Conservation (phyloP, 2,797 vertebrate genomes). For the Cyclura pinguis region DNA sequence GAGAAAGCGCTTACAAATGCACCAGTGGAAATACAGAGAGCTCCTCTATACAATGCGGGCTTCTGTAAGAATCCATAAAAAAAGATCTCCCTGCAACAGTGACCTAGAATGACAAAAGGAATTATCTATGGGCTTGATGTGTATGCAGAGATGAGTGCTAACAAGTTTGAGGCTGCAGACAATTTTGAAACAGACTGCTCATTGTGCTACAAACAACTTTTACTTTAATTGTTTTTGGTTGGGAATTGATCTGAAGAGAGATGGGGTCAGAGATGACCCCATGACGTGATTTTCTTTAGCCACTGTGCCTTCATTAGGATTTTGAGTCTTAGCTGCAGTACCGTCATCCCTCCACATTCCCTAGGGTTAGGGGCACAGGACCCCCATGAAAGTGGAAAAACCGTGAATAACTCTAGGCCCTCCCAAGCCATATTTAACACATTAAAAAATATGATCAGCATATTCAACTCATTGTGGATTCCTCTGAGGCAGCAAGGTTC, state of each 20-base stretch:
- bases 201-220: not conserved
- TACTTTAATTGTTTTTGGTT: constrained; percentile 1
- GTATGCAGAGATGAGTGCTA: not conserved
- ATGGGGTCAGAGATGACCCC: constrained; percentile 17
- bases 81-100: not conserved
- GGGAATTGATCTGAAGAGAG: constrained; percentile 2
- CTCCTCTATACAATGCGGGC: not conserved
- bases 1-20: not conserved
- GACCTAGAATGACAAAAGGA: constrained; percentile 19
- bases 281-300: not conserved
- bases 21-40: not conserved
- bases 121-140: not conserved
- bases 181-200: not conserved
- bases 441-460: too few relatives aligned
- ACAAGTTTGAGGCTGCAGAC: not conserved
- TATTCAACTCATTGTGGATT: too few relatives aligned
- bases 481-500: too few relatives aligned
- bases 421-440: too few relatives aligned
- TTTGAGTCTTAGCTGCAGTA: constrained; percentile 1
- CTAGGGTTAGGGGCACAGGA: too few relatives aligned
- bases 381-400: too few relatives aligned
- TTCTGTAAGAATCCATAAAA: not conserved
- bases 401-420: too few relatives aligned
- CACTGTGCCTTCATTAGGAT: not conserved
- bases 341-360: too few relatives aligned